These are phyloP conservation scores for Limnephilus lunatus DNA, from an alignment of 2,888 invertebrate genomes.

Conservation along the genomic window DNA sequence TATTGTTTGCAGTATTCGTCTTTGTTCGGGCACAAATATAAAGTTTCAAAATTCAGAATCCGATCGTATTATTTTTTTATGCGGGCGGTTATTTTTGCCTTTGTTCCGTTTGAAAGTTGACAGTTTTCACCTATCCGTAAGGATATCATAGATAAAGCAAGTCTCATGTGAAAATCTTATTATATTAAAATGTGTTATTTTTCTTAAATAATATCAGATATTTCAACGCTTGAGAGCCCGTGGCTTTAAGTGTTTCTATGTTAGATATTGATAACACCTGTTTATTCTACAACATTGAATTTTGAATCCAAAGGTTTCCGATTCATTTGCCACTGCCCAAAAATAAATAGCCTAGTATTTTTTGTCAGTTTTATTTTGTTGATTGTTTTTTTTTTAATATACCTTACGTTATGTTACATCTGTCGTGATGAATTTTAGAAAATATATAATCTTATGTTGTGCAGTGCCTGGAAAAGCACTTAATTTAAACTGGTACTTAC, in stretches of 20 bases:
- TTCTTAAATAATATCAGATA: not conserved
- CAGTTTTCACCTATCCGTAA: not conserved
- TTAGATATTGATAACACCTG: no score
- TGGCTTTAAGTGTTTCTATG: no score
- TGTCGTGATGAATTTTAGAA: not conserved
- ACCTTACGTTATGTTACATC: not conserved
- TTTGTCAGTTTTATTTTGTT: no score
- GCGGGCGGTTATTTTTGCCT: not conserved
- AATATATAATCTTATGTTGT: not conserved
- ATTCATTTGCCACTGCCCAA: not conserved
- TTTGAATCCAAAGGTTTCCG: not conserved
- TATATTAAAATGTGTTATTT: not conserved
- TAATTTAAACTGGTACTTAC: no score
- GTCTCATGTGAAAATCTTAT: not conserved
- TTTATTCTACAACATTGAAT: no score
- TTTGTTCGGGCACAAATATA: conserved; percentile 13
- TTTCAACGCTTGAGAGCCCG: not conserved
- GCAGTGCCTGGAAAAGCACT: not conserved
- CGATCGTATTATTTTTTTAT: conserved; percentile 25
- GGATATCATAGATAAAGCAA: not conserved
- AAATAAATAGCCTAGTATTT: no score
- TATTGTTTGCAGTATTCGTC: conserved; percentile 33
- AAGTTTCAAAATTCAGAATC: conserved; percentile 18
- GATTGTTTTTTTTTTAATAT: not conserved
- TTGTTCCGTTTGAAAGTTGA: not conserved